Evolutionary conservation across 1,140 invertebrate species (phyloP).

Genomic region (Temnothorax nylanderi): DNA sequence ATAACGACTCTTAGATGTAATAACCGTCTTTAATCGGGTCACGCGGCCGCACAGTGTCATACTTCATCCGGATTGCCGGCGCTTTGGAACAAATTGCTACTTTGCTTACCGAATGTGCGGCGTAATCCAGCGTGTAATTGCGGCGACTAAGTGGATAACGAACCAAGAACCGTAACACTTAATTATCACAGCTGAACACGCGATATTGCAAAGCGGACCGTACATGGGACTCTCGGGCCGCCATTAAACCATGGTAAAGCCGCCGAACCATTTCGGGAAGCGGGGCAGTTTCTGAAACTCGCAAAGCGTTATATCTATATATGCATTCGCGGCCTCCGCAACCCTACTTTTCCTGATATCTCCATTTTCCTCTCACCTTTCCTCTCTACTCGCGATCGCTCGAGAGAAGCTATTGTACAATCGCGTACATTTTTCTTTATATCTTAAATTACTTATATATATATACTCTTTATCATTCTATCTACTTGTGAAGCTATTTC

Average conservation of each 20-base stretch:
- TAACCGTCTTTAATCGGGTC: constrained; percentile 40
- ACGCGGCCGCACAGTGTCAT: constrained; percentile 25
- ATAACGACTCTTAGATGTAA: constrained; percentile 53
- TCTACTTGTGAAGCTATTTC: not conserved
- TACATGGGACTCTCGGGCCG: constrained; percentile 35
- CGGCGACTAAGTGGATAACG: constrained; percentile 69
- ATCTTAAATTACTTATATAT: not conserved
- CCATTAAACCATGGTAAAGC: constrained; percentile 49
- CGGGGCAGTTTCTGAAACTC: constrained; percentile 28
- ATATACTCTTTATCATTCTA: not conserved
- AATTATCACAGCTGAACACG: constrained; percentile 68
- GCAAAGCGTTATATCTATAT: not conserved
- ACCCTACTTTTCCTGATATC: not conserved
- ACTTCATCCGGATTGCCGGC: constrained; percentile 48
- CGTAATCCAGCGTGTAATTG: constrained; percentile 64
- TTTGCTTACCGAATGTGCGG: constrained; percentile 64
- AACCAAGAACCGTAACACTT: constrained; percentile 71
- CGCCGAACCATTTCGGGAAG: constrained; percentile 18
- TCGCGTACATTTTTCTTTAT: not conserved
- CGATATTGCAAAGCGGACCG: constrained; percentile 59
- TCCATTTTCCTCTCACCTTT: constrained; percentile 11
- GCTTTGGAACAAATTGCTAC: constrained; percentile 61
- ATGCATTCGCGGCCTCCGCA: not conserved
- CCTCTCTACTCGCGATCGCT: not conserved
- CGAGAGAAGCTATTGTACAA: not conserved